Base-by-base conservation (phyloP, 2,888 invertebrate species). In the Amorpha juglandis region DNA sequence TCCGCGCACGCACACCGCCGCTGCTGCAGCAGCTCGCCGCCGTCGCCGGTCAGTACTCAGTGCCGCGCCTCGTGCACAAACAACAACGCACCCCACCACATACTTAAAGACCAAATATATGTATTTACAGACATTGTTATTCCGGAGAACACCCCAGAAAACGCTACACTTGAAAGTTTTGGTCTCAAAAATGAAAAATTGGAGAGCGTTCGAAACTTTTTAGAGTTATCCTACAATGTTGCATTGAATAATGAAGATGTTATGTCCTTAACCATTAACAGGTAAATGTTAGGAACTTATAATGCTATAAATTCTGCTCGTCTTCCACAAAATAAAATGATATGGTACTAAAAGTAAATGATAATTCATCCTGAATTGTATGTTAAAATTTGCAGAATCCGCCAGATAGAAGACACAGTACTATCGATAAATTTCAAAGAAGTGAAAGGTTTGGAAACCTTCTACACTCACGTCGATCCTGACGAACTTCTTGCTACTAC, bases 401-500 rank as follows among this genome's bases (percentile, higher is more conserved):
- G 47, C 14, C 68, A 77, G 68, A 64, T 79, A 64, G 74, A 82
- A 68, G 45, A 70, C 51, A 68, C 55, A 51, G 12, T 72, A 50
- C 50, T 45, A 42, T 62, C 69, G 52, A 63, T 50, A 4, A 48
- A 64, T n/a, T 69, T 71, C 3, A 48, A 70, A 9, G 68, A 78
- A 6, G 63, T 64, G 0, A 69, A 65, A 27, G 87, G 82, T 6
- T 72, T 87, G 12, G 70, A 67, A 42, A 73, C 73, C 3, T 83
- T 83, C 67, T 79, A 79, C 42, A 74, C 76, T 0, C 71, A 73
- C 14, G 72, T 84, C 3, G 81, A 82, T 14, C 64, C 76, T 0
- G 83, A 88, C 66, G 85, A 83, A 63, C 68, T 87, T 1, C 38
- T 68, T 0, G 81, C 82, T 6, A 79, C 79, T 0, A 68, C 73